Evolutionary conservation across 2,888 invertebrate species (phyloP).

Genomic region (Tromatobia lineatoria): DNA sequence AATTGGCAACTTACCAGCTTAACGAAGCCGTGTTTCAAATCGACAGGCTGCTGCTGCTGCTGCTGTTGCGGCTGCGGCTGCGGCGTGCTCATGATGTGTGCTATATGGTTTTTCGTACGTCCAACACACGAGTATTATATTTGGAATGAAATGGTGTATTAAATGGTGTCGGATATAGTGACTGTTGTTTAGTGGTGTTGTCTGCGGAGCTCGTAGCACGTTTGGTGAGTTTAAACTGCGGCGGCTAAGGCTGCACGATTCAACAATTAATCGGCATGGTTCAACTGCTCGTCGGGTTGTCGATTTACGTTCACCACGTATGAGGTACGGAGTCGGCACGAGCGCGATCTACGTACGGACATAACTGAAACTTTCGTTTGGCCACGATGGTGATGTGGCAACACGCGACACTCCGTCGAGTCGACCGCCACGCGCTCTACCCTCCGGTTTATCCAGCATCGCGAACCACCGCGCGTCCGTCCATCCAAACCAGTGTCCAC

Average conservation of each 20-base stretch:
- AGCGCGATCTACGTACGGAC: slow-evolving; percentile 81
- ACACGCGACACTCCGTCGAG: slow-evolving; percentile 81
- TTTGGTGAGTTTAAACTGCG: slow-evolving; percentile 6
- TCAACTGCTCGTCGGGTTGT: slow-evolving; percentile 61
- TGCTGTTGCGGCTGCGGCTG: slow-evolving; percentile 71
- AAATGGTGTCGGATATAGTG: slow-evolving; percentile 35
- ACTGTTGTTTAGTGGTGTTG: background rate
- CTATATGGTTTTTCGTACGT: slow-evolving; percentile 44
- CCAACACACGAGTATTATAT: slow-evolving; percentile 49
- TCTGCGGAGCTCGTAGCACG: slow-evolving; percentile 3
- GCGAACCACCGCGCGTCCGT: background rate
- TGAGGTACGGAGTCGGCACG: slow-evolving; percentile 74
- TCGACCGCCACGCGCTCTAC: slow-evolving; percentile 73
- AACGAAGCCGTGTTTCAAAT: slow-evolving; percentile 87
- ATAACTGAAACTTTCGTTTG: slow-evolving; percentile 78
- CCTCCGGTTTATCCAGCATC: slow-evolving; percentile 56
- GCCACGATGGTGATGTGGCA: slow-evolving; percentile 84
- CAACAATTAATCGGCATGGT: slow-evolving; percentile 79
- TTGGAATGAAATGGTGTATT: slow-evolving; percentile 35
- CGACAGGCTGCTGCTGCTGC: slow-evolving; percentile 81
- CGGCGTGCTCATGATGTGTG: slow-evolving; percentile 71
- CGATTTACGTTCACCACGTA: slow-evolving; percentile 78
- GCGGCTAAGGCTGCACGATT: slow-evolving; percentile 56
- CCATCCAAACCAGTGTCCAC: background rate
- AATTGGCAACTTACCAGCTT: slow-evolving; percentile 87